Base-by-base conservation (phyloP, 2,888 invertebrate species). In the Carpatolechia fugitivella region DNA sequence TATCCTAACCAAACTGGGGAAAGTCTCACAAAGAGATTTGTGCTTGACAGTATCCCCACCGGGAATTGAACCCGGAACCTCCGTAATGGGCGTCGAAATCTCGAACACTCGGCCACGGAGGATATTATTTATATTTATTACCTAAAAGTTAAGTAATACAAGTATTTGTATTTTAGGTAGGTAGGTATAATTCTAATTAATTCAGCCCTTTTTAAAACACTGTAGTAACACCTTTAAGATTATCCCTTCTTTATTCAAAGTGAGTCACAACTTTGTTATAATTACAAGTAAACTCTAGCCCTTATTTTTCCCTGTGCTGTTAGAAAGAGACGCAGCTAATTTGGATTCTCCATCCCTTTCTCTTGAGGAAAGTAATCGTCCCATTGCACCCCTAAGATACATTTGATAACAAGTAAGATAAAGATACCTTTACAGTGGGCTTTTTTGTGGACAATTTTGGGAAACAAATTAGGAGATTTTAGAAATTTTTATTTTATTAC, bases 161-260 rank as follows among this genome's bases (percentile, higher is more conserved):
- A 13, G 3, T 13, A 7, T n/a, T 6, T 33, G 2, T 11, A 11
- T n/a, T n/a, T n/a, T n/a, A n/a, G n/a, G n/a, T n/a, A n/a, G n/a
- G n/a, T n/a, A n/a, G n/a, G n/a, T n/a, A n/a, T n/a, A 33, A 8
- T 2, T 8, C 10, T 33, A 11, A 33, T 11, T 2, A 33, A 44
- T 11, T 16, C 18, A 29, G 3, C 36, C 24, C 50, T 36, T 50
- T 13, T 38, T 11, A 18, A 35, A 33, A 8, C 13, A 16, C 29
- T 6, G 5, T 38, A 10, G 13, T 38, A 36, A 7, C 41, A 8
- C 38, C 7, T 4, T 24, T 14, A 8, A 40, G 31, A 54, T 40
- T 40, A 38, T 8, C 53, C 29, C 20, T 33, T 40, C 49, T 55
- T 50, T 44, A 55, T 55, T 46, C 47, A 55, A 52, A 55, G 24